Evolutionary conservation across 2,113 vertebrate genomes (phyloP).

Genomic region (Phrynocephalus versicolor): DNA sequence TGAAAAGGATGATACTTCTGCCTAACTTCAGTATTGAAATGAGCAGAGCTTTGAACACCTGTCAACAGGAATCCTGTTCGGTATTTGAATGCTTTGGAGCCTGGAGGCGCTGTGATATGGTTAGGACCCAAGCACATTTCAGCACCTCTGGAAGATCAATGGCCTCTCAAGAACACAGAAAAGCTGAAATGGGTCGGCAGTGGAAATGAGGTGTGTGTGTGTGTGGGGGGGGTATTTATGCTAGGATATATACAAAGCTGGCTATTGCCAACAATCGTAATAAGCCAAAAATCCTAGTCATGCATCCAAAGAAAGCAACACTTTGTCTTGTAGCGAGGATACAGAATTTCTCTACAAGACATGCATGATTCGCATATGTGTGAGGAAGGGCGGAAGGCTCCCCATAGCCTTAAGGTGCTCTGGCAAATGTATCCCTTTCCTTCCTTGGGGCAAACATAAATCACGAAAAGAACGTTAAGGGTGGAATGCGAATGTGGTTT

Average conservation of each 20-base stretch:
- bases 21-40: background rate
- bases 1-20: background rate
- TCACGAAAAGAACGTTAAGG: slow-evolving; percentile 1
- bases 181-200: background rate
- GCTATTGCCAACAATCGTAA: background rate
- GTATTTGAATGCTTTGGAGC: too few relatives aligned
- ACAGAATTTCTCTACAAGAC: background rate
- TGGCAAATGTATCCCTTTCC: slow-evolving; percentile 20
- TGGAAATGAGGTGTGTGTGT: background rate
- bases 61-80: too few relatives aligned
- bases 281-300: too few relatives aligned
- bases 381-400: slow-evolving; percentile 3
- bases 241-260: too few relatives aligned
- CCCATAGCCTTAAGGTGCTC: slow-evolving; percentile 10
- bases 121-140: background rate
- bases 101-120: too few relatives aligned
- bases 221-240: too few relatives aligned
- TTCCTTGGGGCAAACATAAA: slow-evolving; percentile 7
- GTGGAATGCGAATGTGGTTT: slow-evolving; percentile 6
- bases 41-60: background rate
- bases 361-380: background rate
- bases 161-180: background rate
- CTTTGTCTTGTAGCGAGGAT: background rate
- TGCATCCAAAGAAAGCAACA: background rate
- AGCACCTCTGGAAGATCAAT: background rate